Percentiles rank a stretch among this genome's conserved stretches.
These are phyloP conservation scores for Eulemur rufifrons DNA, from an alignment of 2,113 vertebrate species.

Conservation along the genomic window DNA sequence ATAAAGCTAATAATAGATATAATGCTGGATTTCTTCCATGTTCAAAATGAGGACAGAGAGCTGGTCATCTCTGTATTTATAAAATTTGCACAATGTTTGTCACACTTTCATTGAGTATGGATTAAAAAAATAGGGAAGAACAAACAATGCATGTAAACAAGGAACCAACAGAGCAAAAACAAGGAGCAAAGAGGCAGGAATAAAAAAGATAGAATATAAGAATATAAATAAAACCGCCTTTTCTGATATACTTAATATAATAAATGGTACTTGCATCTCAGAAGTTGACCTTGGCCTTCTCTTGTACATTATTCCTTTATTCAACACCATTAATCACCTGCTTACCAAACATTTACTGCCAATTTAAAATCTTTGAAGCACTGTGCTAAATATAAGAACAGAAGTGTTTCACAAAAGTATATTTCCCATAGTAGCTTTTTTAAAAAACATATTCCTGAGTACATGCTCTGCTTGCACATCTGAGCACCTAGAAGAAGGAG, in stretches of 20 bases:
- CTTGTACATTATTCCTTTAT: not conserved
- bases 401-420: not conserved
- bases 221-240: not conserved
- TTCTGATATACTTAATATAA: not conserved
- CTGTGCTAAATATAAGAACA: not conserved
- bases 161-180: not conserved
- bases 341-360: not conserved
- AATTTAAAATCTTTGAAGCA: not conserved
- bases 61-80: not conserved
- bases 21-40: not conserved
- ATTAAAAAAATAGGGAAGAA: not conserved
- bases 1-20: not conserved
- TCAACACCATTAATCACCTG: not conserved
- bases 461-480: not conserved
- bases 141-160: not conserved
- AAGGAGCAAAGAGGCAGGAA: not conserved
- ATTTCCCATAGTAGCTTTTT: not conserved
- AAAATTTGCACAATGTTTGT: not conserved
- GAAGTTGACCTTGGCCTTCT: not conserved
- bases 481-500: not conserved
- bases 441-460: not conserved
- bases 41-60: not conserved
- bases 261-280: fast-evolving
- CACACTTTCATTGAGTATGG: not conserved
- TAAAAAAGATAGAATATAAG: not conserved